Percentiles rank a stretch among this genome's conserved stretches.
phyloP scores from a whole-genome alignment of 2,113 vertebrate genomes.

The Datnioides undecimradiatus region DNA sequence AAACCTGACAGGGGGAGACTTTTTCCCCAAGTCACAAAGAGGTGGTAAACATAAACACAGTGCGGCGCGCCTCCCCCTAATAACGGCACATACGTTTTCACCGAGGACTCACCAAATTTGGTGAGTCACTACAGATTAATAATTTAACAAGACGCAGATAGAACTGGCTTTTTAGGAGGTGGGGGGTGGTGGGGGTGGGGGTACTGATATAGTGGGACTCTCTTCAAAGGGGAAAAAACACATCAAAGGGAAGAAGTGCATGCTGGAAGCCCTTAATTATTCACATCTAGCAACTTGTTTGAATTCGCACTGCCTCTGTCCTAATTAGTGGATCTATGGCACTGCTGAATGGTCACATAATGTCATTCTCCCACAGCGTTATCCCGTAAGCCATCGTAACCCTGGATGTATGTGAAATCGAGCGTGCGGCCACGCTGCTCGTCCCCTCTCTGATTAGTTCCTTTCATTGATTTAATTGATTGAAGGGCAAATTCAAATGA shows the following conservation, averaged over 20 bases:
- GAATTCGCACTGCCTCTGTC: conserved; percentile 77
- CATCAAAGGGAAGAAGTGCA: conserved; percentile 82
- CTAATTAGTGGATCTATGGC: conserved; percentile 81
- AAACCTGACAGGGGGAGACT: conserved; percentile 26
- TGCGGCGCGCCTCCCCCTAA: conserved; percentile 1
- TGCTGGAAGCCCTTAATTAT: conserved; percentile 83
- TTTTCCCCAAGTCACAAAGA: conserved; percentile 33
- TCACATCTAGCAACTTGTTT: conserved; percentile 79
- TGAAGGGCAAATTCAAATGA: conserved; percentile 79
- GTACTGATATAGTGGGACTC: conserved; percentile 54
- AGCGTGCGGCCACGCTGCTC: conserved; percentile 64
- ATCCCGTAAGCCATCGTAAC: conserved; percentile 54
- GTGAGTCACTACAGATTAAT: conserved; percentile 85
- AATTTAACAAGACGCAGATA: conserved; percentile 84
- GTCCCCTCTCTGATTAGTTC: conserved; percentile 70
- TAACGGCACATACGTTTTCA: conserved; percentile 34
- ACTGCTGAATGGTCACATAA: conserved; percentile 66
- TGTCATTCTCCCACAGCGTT: conserved; percentile 43
- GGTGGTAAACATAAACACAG: conserved; percentile 39
- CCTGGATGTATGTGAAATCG: conserved; percentile 74
- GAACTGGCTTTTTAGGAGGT: conserved; percentile 75
- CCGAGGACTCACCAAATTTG: conserved; percentile 65
- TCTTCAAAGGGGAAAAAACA: conserved; percentile 80
- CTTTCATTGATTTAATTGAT: conserved; percentile 83
- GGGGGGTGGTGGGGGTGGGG: conserved; percentile 1